Evolutionary conservation across 2,888 invertebrate species (phyloP).

Genomic region (Drosophila fungiperda): DNA sequence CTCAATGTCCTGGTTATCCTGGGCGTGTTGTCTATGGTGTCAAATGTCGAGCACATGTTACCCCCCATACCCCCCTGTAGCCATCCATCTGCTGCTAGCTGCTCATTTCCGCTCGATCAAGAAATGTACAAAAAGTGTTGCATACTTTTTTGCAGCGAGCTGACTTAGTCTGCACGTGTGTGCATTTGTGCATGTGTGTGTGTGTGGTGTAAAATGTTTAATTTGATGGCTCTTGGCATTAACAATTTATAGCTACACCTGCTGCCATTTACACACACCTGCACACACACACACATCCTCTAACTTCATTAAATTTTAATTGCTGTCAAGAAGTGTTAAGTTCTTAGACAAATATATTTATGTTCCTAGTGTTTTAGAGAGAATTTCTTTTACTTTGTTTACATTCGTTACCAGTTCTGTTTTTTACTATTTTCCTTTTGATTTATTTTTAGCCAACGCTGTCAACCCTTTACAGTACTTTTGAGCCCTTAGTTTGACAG

Average conservation of each 20-base stretch:
- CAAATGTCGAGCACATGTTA: constrained; percentile 31
- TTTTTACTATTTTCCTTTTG: neutral
- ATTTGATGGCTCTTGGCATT: constrained; percentile 68
- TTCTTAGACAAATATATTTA: constrained; percentile 1
- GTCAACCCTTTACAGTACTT: neutral
- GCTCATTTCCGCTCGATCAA: constrained; percentile 56
- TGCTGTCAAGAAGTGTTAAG: constrained; percentile 29
- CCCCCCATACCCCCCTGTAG: neutral
- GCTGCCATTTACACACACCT: constrained; percentile 39
- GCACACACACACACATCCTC: neutral
- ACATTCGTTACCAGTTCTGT: neutral
- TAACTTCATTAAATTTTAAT: constrained; percentile 29
- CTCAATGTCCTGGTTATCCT: constrained; percentile 1
- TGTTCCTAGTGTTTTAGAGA: neutral
- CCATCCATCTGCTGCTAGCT: neutral
- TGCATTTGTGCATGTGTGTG: neutral
- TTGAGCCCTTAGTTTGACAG: neutral
- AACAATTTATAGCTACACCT: constrained; percentile 63
- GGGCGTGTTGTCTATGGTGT: neutral
- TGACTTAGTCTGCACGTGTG: neutral
- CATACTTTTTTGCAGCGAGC: constrained; percentile 52
- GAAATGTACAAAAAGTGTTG: constrained; percentile 29
- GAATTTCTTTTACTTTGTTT: neutral
- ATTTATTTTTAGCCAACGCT: neutral
- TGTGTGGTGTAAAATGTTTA: constrained; percentile 52